Percentiles rank a stretch among this genome's conserved stretches.
Conservation (phyloP, 2,113 vertebrate genomes). For the Glaucomys volans region DNA sequence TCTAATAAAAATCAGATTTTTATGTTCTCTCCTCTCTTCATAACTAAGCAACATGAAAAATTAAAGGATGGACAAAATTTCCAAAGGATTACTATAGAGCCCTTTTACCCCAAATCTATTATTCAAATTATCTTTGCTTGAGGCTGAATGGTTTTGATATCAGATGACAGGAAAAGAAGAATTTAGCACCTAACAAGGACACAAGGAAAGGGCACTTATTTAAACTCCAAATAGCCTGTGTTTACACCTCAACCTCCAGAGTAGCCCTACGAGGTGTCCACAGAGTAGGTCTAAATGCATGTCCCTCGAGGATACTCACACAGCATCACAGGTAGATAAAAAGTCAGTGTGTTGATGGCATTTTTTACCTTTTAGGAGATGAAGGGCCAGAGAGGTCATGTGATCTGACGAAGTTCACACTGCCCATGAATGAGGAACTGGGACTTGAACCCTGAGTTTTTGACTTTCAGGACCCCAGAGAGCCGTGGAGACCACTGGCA, state of each 20-base stretch:
- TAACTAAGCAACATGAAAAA: constrained; percentile 9
- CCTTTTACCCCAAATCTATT: neutral
- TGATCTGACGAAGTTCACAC: neutral
- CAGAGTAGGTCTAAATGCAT: neutral
- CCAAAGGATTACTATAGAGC: neutral
- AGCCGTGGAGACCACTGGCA: fast-evolving
- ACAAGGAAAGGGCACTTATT: neutral
- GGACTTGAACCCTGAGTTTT: neutral
- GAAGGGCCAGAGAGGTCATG: neutral
- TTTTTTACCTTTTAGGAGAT: neutral
- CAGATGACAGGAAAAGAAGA: neutral
- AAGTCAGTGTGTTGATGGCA: neutral
- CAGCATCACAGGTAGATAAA: neutral
- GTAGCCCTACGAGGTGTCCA: neutral
- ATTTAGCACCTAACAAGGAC: constrained; percentile 20
- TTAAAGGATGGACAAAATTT: neutral
- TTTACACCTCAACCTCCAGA: neutral
- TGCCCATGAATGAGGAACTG: neutral
- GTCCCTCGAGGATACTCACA: neutral
- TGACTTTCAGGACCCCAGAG: neutral
- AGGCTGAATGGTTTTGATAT: neutral
- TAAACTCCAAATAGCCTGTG: neutral
- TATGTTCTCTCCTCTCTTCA: neutral
- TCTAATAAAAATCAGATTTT: constrained; percentile 59
- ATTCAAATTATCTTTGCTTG: neutral